Evolutionary conservation across 2,888 invertebrate genomes (phyloP), one percentile per base, ranked within the genome.

Genomic region (Andricus quercusramuli): DNA sequence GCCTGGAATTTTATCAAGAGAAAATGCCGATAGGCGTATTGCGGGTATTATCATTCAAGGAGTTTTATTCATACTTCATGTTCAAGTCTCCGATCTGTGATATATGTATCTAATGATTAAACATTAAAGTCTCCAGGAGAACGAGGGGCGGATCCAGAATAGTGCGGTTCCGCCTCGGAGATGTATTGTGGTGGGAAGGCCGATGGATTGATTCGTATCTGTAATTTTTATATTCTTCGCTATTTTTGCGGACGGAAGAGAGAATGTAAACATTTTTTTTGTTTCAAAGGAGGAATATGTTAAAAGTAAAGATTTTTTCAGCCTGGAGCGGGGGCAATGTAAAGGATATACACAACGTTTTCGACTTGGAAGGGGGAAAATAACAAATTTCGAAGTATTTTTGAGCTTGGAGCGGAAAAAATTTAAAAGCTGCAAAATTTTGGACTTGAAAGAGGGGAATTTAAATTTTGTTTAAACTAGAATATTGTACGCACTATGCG

Each of bases 61-160:
- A 56, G n/a, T 56, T 56, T n/a, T n/a, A 9, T 17, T 47, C 47
- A 47, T 47, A 17, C 17, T 6, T 56, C 56, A 11, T 70, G 9
- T 67, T 67, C 66, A 67, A 67, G 20, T 47, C 51, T 70, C 51
- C 70, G 13, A 51, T 70, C n/a, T 56, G 56, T 11, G 56, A 56
- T 37, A 8, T 25, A 25, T 1, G 25, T 37, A 37, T 56, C 70
- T 70, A 51, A 70, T 51, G 51, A 70, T 70, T 70, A 32, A 70
- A 70, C 70, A 70, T 70, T 70, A 51, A 70, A 70, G 70, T 70
- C 70, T 29, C 70, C 70, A 70, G 70, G 3, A 51, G 70, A 70
- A 32, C 47, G n/a, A 51, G 70, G 51, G 70, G 70, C 70, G 70
- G 70, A 70, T 47, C 70, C 70, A 51, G 9, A 15, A 22, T 44